phyloP scores from a whole-genome alignment of 1,140 invertebrate species.

The Trypoxylus dichotomus region DNA sequence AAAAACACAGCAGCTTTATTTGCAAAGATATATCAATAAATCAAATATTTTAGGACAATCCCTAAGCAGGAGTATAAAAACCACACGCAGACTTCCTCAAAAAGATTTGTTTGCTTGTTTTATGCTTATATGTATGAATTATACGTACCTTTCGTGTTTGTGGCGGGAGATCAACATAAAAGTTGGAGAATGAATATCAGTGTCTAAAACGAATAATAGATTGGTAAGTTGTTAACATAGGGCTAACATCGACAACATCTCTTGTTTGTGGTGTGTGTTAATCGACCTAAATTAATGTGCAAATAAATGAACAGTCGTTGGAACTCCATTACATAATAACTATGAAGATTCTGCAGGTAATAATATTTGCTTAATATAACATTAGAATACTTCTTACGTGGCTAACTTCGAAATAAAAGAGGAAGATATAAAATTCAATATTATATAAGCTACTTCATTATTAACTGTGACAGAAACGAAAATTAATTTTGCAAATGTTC shows the following conservation, averaged over 20 bases:
- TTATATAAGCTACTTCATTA: not conserved
- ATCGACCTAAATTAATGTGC: conserved; percentile 19
- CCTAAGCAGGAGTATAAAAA: not conserved
- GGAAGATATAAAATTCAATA: not conserved
- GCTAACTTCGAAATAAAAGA: not conserved
- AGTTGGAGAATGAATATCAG: conserved; percentile 19
- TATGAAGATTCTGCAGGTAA: conserved; percentile 13
- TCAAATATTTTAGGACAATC: not conserved
- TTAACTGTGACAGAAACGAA: not conserved
- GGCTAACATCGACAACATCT: not conserved
- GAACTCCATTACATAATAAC: not conserved
- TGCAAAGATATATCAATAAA: too few species aligned
- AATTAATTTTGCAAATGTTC: not conserved
- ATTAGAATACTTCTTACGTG: not conserved
- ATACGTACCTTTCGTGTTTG: not conserved
- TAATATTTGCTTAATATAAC: conserved; percentile 2
- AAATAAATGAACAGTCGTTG: not conserved
- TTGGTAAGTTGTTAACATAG: conserved; percentile 16
- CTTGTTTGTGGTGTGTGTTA: conserved; percentile 23
- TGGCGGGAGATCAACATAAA: conserved; percentile 24
- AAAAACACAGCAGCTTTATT: too few species aligned
- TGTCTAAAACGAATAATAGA: conserved; percentile 19
- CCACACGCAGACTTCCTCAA: not conserved
- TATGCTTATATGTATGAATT: not conserved
- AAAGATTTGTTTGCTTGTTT: not conserved